Percentiles rank a stretch among this genome's conserved stretches.
These are phyloP conservation scores for Rhadina sibilatrix DNA, from an alignment of 2,113 vertebrate species.

Conservation along the genomic window DNA sequence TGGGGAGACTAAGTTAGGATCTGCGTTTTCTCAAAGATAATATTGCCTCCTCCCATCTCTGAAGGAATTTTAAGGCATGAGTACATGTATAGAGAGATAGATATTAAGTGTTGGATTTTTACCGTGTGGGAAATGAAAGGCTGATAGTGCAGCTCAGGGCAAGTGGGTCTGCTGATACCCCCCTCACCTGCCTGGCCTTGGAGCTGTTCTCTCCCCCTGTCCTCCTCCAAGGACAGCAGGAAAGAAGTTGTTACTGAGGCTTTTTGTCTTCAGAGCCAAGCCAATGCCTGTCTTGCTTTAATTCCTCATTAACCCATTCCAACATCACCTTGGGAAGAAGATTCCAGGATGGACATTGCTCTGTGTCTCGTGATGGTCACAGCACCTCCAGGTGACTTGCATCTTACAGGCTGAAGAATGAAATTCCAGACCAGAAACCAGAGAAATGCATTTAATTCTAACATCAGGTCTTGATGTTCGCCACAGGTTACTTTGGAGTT, in stretches of 20 bases:
- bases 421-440: background rate
- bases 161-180: background rate
- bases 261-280: background rate
- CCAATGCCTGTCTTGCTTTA: background rate
- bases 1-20: constrained; percentile 52
- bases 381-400: too few species aligned
- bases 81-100: background rate
- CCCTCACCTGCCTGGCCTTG: background rate
- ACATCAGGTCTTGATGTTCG: background rate
- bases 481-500: background rate
- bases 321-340: background rate
- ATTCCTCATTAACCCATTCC: background rate
- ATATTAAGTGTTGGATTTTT: background rate
- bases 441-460: background rate
- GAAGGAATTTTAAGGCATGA: background rate
- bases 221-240: background rate
- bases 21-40: constrained; percentile 68
- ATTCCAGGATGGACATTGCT: background rate
- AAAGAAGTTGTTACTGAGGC: background rate
- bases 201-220: background rate
- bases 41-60: constrained; percentile 10
- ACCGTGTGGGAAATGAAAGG: background rate
- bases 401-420: background rate
- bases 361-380: background rate
- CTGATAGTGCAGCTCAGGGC: background rate